Conservation (phyloP, 1,140 invertebrate species). For the Episyrphus balteatus region DNA sequence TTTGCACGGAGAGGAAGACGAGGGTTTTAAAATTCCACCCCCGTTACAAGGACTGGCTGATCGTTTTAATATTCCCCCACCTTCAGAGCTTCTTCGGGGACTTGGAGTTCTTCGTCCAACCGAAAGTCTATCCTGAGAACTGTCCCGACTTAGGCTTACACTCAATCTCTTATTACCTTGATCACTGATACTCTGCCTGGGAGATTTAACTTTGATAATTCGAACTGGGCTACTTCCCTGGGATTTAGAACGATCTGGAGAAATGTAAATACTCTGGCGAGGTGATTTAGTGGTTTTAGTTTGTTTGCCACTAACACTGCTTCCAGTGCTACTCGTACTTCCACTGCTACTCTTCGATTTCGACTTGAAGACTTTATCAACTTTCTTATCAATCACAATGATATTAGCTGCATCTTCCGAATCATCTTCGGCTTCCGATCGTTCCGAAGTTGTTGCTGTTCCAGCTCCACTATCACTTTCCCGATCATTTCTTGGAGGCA, state of each 20-base stretch:
- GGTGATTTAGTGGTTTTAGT: slow-evolving; percentile 8
- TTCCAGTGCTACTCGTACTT: slow-evolving; percentile 5
- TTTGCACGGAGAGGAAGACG: slow-evolving; percentile 23
- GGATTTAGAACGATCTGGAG: slow-evolving; percentile 34
- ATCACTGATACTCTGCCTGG: slow-evolving; percentile 25
- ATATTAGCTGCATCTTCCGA: slow-evolving; percentile 21
- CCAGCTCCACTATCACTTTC: slow-evolving; percentile 27
- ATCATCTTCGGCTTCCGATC: slow-evolving; percentile 30
- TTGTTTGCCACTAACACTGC: slow-evolving; percentile 15
- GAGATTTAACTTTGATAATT: slow-evolving; percentile 36
- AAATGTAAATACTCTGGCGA: slow-evolving; percentile 31
- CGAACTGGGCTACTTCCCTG: slow-evolving; percentile 33
- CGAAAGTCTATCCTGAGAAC: slow-evolving; percentile 28
- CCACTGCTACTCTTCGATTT: slow-evolving; percentile 16
- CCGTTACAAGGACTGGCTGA: slow-evolving; percentile 10
- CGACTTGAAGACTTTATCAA: slow-evolving; percentile 33
- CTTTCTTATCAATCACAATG: slow-evolving; percentile 33
- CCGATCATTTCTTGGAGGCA: slow-evolving; percentile 22
- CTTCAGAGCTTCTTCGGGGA: slow-evolving; percentile 27
- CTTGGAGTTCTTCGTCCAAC: slow-evolving; percentile 26
- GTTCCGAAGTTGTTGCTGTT: slow-evolving; percentile 17
- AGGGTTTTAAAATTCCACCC: slow-evolving; percentile 27
- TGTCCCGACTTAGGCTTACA: slow-evolving; percentile 26
- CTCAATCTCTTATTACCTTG: slow-evolving; percentile 26
- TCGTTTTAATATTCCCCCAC: slow-evolving; percentile 28